These are phyloP conservation scores for Drosophila albomicans DNA, from an alignment of 1,140 invertebrate genomes.

Conservation along the genomic window DNA sequence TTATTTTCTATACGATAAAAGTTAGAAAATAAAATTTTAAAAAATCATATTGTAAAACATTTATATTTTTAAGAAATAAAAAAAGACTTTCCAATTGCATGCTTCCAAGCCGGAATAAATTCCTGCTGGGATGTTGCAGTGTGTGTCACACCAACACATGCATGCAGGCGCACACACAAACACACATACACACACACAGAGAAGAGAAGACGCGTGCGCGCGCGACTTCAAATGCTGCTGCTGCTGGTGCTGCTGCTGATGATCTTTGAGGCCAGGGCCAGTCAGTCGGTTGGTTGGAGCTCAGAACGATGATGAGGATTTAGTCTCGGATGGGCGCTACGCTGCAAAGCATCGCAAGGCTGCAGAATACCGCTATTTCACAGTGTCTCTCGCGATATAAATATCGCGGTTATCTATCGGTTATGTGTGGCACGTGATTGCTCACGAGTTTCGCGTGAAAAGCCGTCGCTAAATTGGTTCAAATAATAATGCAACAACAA, in stretches of 20 bases:
- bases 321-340: constrained; percentile 80
- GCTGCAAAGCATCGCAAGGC: constrained; percentile 74
- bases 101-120: background rate
- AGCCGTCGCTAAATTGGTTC: constrained; percentile 60
- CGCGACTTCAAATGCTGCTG: constrained; percentile 63
- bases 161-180: background rate
- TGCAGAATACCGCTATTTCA: constrained; percentile 49
- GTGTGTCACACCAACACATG: background rate
- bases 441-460: constrained; percentile 31
- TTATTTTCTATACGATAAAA: too few species aligned
- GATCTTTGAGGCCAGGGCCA: constrained; percentile 80
- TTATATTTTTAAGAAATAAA: background rate
- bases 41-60: too few species aligned
- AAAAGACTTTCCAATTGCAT: too few species aligned
- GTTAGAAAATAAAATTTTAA: too few species aligned
- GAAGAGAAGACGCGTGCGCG: constrained; percentile 66
- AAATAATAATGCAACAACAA: constrained; percentile 14
- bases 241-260: constrained; percentile 46
- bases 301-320: constrained; percentile 74
- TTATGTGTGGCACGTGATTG: constrained; percentile 61
- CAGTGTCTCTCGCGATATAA: constrained; percentile 26
- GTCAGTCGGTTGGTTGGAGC: constrained; percentile 67
- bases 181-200: constrained; percentile 23
- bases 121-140: constrained; percentile 19
- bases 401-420: constrained; percentile 43